Base-by-base conservation (phyloP, 2,888 invertebrate genomes). In the Acanthosepion esculentum region DNA sequence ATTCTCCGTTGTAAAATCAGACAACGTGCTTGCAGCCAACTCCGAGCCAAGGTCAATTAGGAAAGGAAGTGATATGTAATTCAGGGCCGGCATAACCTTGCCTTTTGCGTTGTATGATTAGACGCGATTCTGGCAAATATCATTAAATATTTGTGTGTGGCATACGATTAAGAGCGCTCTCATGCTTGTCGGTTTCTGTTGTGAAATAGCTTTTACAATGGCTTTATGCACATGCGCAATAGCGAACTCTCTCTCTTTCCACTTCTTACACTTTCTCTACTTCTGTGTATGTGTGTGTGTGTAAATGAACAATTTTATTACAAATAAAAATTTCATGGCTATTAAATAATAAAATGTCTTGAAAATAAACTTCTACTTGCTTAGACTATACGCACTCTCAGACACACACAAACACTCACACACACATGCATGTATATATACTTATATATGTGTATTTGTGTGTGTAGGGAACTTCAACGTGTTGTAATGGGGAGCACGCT, bases 21-120 rank as follows among this genome's bases (percentile, higher is more conserved):
- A 78, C n/a, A 1, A 78, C n/a, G 12, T 3, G 78, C 78, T 78
- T 10, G 78, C n/a, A n/a, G 78, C n/a, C 78, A 78, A 2, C 78
- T 12, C n/a, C 78, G 78, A 78, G 78, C 78, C 78, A 78, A 78
- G 78, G 78, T 78, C 78, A 78, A 78, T 78, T 78, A 78, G n/a
- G 78, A 18, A 78, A 33, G 33, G 33, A 78, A 78, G n/a, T 33
- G 78, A 78, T 78, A 78, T n/a, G 78, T 15, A 78, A 78, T 78
- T 78, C 78, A 8, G n/a, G 78, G 78, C n/a, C 78, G 78, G n/a
- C n/a, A 78, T n/a, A 78, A 64, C 64, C 64, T 64, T 78, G 78
- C 78, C n/a, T 78, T 78, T 78, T n/a, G 12, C 78, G 33, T 78
- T 33, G n/a, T 7, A 78, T 78, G n/a, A 78, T 78, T 78, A n/a